A percentile compares a stretch with the other conserved stretches of the same genome.
Conservation (phyloP, 2,113 vertebrate species). For the Myxocyprinus asiaticus region DNA sequence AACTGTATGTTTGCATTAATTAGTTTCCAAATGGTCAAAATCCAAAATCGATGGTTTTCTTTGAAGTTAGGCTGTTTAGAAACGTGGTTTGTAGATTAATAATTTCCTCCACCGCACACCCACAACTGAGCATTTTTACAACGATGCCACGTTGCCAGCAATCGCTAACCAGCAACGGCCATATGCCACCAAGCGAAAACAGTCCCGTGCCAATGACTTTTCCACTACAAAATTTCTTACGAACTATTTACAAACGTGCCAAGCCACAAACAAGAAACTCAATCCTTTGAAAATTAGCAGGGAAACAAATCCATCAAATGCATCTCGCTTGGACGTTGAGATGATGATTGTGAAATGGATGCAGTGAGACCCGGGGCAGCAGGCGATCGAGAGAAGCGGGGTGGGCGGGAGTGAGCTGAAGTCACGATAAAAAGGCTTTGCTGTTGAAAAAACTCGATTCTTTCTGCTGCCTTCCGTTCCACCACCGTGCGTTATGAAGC, state of each 20-base stretch:
- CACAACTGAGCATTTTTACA: too few species aligned
- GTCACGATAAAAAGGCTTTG: slow-evolving; percentile 47
- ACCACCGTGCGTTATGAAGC: slow-evolving; percentile 39
- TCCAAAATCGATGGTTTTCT: too few species aligned
- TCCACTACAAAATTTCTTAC: neutral
- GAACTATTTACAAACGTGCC: neutral
- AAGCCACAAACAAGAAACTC: slow-evolving; percentile 1
- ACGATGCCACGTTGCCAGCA: too few species aligned
- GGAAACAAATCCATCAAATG: slow-evolving; percentile 3
- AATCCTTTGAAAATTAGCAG: slow-evolving; percentile 6
- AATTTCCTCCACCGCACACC: too few species aligned
- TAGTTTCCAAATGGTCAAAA: too few species aligned
- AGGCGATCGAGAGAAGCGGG: slow-evolving; percentile 7
- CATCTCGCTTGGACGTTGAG: slow-evolving; percentile 10
- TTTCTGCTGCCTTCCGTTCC: slow-evolving; percentile 3
- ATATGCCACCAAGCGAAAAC: neutral
- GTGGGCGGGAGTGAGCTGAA: too few species aligned
- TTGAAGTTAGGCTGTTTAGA: too few species aligned
- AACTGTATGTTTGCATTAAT: too few species aligned
- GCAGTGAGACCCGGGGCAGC: slow-evolving; percentile 10
- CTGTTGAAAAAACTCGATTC: slow-evolving; percentile 20
- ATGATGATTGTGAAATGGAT: slow-evolving; percentile 36
- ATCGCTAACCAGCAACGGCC: too few species aligned
- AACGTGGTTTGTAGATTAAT: too few species aligned
- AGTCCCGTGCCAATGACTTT: neutral